phyloP scores from a whole-genome alignment of 2,797 vertebrate genomes.

The Tangara arthus region DNA sequence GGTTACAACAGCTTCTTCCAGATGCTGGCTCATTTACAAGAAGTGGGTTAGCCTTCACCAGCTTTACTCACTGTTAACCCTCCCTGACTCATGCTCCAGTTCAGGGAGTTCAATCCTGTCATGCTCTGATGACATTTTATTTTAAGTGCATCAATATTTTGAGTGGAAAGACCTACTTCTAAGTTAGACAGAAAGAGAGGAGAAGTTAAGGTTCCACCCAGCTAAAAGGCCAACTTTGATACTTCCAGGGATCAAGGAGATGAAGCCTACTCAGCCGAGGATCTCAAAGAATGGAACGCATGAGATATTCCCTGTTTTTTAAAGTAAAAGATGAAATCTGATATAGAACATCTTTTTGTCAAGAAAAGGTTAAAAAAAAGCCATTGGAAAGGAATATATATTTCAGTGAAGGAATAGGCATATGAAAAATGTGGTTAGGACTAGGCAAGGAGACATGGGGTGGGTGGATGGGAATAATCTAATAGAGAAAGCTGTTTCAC shows the following conservation, averaged over 20 bases:
- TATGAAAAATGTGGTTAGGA: not conserved
- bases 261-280: not conserved
- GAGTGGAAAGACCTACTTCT: not conserved
- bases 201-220: not conserved
- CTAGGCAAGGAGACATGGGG: fast-evolving
- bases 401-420: not conserved
- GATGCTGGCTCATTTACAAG: not conserved
- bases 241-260: not conserved
- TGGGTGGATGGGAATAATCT: not conserved
- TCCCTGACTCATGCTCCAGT: not conserved
- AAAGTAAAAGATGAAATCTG: not conserved
- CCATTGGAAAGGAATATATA: not conserved
- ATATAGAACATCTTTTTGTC: not conserved
- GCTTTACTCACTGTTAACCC: not conserved
- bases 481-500: not conserved
- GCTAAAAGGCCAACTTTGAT: not conserved
- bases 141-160: not conserved
- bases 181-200: not conserved
- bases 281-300: not conserved
- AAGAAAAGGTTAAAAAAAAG: not conserved
- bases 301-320: not conserved
- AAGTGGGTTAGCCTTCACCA: not conserved
- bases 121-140: not conserved
- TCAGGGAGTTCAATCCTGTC: not conserved
- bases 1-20: not conserved